Percentiles rank a stretch among this genome's conserved stretches.
These are phyloP conservation scores for Mythimna impura DNA, from an alignment of 2,888 invertebrate genomes.

Conservation along the genomic window DNA sequence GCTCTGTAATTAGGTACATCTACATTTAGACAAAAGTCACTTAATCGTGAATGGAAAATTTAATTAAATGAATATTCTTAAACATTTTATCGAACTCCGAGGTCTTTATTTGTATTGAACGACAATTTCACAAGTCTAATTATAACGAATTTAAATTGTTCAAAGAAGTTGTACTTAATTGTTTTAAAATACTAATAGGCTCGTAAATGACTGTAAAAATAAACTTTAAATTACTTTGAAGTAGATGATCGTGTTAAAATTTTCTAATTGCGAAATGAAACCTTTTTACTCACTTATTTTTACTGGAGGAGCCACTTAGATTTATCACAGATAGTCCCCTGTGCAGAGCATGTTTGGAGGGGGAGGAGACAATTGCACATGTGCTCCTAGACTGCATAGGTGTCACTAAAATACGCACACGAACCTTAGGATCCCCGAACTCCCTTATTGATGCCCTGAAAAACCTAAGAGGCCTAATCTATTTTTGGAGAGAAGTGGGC, in stretches of 20 bases:
- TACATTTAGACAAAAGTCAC: conserved; percentile 22
- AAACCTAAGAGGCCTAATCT: no score
- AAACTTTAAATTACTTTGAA: conserved; percentile 25
- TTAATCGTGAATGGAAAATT: conserved; percentile 9
- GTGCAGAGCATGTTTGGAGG: no score
- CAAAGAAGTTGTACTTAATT: conserved; percentile 13
- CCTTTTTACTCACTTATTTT: neutral
- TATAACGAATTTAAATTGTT: conserved; percentile 32
- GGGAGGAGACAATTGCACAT: no score
- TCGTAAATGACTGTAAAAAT: conserved; percentile 7
- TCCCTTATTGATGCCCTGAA: no score
- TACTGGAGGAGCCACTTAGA: neutral
- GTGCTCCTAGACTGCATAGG: no score
- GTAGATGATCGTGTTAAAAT: neutral
- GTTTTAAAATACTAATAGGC: conserved; percentile 32
- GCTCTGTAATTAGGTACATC: neutral
- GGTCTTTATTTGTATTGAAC: conserved; percentile 46
- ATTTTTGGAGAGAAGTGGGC: no score
- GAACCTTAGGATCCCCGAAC: no score
- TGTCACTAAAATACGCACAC: no score
- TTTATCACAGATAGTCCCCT: neutral
- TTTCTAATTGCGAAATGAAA: conserved; percentile 5
- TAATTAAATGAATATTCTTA: conserved; percentile 28
- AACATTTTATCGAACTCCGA: conserved; percentile 14
- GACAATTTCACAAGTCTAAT: conserved; percentile 43